phyloP scores from a whole-genome alignment of 2,797 vertebrate species.

The Rhynchonycteris naso region DNA sequence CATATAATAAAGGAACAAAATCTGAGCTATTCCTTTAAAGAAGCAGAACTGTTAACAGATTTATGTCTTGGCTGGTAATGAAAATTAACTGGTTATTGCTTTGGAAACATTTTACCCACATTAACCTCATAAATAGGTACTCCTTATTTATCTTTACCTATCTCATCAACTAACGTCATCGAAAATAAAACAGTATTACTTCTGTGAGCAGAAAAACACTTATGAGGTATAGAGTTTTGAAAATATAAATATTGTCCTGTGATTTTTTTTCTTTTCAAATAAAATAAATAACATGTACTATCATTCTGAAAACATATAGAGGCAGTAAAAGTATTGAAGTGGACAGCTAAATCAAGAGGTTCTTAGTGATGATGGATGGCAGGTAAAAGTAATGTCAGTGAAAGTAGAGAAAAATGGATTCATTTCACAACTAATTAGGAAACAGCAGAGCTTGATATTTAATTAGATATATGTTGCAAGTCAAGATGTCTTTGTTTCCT shows the following conservation, averaged over 20 bases:
- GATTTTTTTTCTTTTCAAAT: background rate
- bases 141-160: background rate
- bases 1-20: background rate
- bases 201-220: conserved; percentile 1
- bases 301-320: background rate
- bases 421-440: background rate
- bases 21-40: background rate
- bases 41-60: background rate
- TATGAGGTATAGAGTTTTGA: conserved; percentile 1
- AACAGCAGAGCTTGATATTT: background rate
- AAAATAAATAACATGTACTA: background rate
- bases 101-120: conserved; percentile 34
- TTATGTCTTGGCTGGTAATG: conserved; percentile 12
- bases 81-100: conserved; percentile 46
- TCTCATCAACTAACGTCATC: conserved; percentile 35
- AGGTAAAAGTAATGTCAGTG: background rate
- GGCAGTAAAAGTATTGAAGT: background rate
- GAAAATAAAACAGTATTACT: conserved; percentile 46
- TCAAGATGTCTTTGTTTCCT: background rate
- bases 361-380: background rate
- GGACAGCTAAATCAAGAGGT: background rate
- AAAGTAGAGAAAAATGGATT: background rate
- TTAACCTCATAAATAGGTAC: background rate
- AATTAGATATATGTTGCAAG: background rate
- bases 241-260: background rate